Percentiles rank a stretch among this genome's conserved stretches.
Conservation (phyloP, 2,888 invertebrate species). For the Plebejus melissa region DNA sequence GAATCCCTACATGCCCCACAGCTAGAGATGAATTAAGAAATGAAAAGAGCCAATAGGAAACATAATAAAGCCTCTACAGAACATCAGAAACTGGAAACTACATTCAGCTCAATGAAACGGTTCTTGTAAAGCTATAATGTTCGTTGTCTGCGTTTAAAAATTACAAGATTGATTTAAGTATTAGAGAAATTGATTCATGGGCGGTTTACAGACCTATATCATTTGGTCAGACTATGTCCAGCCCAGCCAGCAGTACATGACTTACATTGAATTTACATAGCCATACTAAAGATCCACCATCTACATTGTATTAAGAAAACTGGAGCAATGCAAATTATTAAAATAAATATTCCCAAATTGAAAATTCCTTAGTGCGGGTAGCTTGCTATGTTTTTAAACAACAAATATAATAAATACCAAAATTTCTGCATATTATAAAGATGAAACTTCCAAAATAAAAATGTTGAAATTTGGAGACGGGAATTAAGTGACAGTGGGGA, state of each 20-base stretch:
- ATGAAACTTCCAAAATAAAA: conserved; percentile 8
- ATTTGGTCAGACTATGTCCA: too few relatives aligned
- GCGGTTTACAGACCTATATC: too few relatives aligned
- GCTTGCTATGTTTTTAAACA: background rate
- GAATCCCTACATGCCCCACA: conserved; percentile 32
- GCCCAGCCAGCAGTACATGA: too few relatives aligned
- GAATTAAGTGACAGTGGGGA: conserved; percentile 28
- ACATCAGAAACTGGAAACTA: conserved; percentile 27
- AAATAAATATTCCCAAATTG: background rate
- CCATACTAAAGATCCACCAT: too few relatives aligned
- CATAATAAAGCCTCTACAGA: conserved; percentile 32
- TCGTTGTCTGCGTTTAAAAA: too few relatives aligned
- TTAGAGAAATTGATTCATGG: too few relatives aligned
- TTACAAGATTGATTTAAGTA: too few relatives aligned
- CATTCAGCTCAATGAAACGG: conserved; percentile 28
- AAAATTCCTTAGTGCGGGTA: background rate
- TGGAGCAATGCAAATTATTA: too few relatives aligned
- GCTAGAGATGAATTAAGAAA: conserved; percentile 35
- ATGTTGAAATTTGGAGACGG: conserved; percentile 6
- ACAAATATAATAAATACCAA: background rate
- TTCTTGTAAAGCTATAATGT: background rate
- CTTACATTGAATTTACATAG: too few relatives aligned
- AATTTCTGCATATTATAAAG: background rate
- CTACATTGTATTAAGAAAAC: too few relatives aligned
- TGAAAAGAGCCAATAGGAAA: conserved; percentile 35